These are phyloP conservation scores for Arizona elegans DNA, from an alignment of 2,113 vertebrate species.

Conservation along the genomic window DNA sequence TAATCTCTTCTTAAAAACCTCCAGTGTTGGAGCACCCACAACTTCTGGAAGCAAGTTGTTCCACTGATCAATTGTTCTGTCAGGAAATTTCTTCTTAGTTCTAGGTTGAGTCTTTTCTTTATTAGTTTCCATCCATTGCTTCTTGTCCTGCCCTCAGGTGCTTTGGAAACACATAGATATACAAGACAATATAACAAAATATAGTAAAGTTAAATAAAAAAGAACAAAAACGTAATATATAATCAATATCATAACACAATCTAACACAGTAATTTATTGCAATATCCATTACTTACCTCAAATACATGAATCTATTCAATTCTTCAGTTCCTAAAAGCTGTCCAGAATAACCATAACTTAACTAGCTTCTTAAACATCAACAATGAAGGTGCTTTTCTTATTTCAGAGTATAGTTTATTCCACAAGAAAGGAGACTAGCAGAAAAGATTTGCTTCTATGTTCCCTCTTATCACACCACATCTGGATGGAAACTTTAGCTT, in stretches of 20 bases:
- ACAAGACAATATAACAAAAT: neutral
- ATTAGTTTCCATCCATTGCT: neutral
- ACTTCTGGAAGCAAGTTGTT: no score
- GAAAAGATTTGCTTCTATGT: neutral
- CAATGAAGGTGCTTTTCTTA: neutral
- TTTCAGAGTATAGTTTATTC: neutral
- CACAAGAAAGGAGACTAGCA: neutral
- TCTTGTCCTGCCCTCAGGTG: no score
- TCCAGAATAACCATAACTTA: neutral
- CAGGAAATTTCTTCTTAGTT: neutral
- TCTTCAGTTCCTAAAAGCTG: neutral
- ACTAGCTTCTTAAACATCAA: neutral
- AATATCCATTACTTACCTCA: neutral
- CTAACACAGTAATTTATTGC: neutral
- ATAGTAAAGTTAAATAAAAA: neutral
- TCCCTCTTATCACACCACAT: neutral
- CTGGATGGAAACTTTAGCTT: neutral
- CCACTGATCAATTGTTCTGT: no score
- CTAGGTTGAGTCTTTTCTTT: neutral
- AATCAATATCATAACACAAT: neutral
- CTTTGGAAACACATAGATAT: neutral
- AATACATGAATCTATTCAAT: neutral
- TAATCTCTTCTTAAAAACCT: no score
- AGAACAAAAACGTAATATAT: neutral
- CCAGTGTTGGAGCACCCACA: no score